Percentiles rank a stretch among this genome's conserved stretches.
Evolutionary conservation across 2,888 invertebrate genomes (phyloP).

Genomic region (Bombylius major): DNA sequence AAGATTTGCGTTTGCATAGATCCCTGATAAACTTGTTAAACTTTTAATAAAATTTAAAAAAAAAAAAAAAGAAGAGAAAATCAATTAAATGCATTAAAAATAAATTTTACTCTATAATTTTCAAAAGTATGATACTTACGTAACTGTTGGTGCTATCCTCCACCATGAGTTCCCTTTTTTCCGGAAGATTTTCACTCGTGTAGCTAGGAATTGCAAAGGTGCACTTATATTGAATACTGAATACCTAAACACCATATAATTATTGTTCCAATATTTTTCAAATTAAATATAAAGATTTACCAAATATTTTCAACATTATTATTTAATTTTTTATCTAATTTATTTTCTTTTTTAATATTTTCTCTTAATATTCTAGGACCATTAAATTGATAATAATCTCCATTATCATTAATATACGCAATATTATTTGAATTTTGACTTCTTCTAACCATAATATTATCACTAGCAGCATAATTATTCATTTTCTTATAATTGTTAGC

Average conservation of each 20-base stretch:
- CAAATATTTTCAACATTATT: too few species aligned
- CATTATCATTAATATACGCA: too few species aligned
- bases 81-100: too few species aligned
- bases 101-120: too few species aligned
- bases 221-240: constrained; percentile 25
- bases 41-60: constrained; percentile 3
- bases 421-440: too few species aligned
- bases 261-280: constrained; percentile 1
- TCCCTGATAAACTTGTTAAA: constrained; percentile 13
- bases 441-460: too few species aligned
- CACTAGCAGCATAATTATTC: too few species aligned
- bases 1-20: constrained; percentile 18
- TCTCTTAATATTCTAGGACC: too few species aligned
- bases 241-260: constrained; percentile 19
- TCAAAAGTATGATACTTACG: constrained; percentile 18
- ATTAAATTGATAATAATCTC: too few species aligned
- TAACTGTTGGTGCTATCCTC: constrained; percentile 24
- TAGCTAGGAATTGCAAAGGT: constrained; percentile 25
- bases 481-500: too few species aligned
- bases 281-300: neutral
- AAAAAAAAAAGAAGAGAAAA: neutral
- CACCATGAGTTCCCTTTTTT: constrained; percentile 25
- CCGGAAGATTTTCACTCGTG: constrained; percentile 23
- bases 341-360: too few species aligned
- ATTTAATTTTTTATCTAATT: too few species aligned